Evolutionary conservation across 2,888 invertebrate genomes (phyloP), one percentile per base, ranked within the genome.

Genomic region (Apomyelois bistriatella): DNA sequence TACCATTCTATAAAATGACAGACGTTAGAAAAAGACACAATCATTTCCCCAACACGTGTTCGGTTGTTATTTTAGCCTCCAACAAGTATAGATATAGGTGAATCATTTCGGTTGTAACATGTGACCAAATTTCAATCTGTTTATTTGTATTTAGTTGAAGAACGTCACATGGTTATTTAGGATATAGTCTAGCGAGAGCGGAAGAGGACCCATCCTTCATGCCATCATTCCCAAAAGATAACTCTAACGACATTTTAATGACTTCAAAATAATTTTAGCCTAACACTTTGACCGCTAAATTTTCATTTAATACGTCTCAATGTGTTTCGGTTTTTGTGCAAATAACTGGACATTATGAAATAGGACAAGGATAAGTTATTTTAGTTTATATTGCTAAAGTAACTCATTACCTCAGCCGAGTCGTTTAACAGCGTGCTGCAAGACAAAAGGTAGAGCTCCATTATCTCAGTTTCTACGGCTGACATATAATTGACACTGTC

Each of bases 401-500:
- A 72, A 68, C 70, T 77, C 71, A 79, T 80, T 77, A 82, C 76
- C 72, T 70, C 61, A 62, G 64, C 58, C 63, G 61, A 65, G 65
- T 62, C 65, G 66, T 66, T 70, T 60, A 63, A 58, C 57, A 59
- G 60, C 54, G 60, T 59, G 67, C 59, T 66, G 61, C 63, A 58
- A 68, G 66, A 79, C 79, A 82, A 80, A 82, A 78, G 76, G 71
- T 71, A 64, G 69, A 70, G 61, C 64, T 73, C 66, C 65, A 80
- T 80, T 79, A 79, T 74, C 69, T 71, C 63, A 64, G 67, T 61
- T 71, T 65, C 69, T 66, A 67, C 66, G 70, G 64, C 70, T 72
- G 73, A 70, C 73, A 67, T 74, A 76, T 71, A 74, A 75, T 74
- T 75, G 77, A 76, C 76, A 72, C 63, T 68, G 65, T 62, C 71